Conservation (phyloP, 2,797 vertebrate genomes). For the Coccyzus lansbergi region DNA sequence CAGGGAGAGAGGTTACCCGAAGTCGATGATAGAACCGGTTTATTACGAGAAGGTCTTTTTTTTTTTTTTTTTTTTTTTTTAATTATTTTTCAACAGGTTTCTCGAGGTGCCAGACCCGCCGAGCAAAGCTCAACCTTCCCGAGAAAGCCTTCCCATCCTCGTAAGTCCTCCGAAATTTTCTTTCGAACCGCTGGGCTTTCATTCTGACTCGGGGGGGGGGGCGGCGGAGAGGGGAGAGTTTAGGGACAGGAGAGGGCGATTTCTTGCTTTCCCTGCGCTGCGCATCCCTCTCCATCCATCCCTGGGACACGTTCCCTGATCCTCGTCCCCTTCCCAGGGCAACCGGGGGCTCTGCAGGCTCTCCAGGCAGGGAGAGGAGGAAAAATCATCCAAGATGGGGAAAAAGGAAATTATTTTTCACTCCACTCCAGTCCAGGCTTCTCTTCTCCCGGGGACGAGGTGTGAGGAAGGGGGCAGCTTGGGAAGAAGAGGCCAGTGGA, state of each 20-base stretch:
- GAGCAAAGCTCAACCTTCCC: neutral
- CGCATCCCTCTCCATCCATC: neutral
- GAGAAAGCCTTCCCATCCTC: neutral
- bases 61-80: no score
- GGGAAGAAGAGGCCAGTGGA: neutral
- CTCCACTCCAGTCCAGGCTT: neutral
- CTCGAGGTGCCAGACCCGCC: conserved; percentile 27
- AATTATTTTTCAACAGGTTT: conserved; percentile 89
- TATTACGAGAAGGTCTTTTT: conserved; percentile 70
- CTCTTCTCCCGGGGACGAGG: neutral
- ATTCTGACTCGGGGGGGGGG: neutral
- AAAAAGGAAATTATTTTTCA: neutral
- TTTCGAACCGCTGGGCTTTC: neutral
- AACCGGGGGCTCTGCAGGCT: neutral
- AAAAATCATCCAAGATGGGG: neutral
- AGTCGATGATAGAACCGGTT: neutral
- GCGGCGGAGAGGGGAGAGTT: neutral
- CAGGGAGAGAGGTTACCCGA: neutral
- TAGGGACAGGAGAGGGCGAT: neutral
- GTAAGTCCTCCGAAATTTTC: conserved; percentile 48
- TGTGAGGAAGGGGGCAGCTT: neutral
- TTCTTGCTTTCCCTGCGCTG: neutral
- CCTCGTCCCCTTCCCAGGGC: neutral
- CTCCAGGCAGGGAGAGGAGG: neutral
- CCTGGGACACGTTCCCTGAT: neutral